phyloP scores from a whole-genome alignment of 1,140 invertebrate species.

The Achroia grisella region DNA sequence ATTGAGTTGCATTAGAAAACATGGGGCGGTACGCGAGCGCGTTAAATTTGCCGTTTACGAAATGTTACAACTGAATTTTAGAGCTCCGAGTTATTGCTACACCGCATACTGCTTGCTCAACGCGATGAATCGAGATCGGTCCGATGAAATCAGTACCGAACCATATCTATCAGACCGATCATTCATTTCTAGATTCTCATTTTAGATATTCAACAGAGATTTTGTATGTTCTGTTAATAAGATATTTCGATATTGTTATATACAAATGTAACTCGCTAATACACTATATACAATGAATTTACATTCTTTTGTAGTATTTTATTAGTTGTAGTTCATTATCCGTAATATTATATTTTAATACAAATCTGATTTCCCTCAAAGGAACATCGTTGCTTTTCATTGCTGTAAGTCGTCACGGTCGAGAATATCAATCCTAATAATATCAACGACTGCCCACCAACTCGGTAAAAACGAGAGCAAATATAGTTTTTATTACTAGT shows the following conservation, averaged over 20 bases:
- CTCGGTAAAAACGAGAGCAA: not conserved
- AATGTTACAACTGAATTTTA: conserved; percentile 67
- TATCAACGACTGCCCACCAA: not conserved
- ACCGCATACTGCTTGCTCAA: conserved; percentile 53
- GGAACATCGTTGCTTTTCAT: conserved; percentile 12
- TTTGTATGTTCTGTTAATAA: too few relatives aligned
- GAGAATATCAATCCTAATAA: conserved; percentile 16
- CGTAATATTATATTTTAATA: too few relatives aligned
- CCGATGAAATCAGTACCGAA: conserved; percentile 33
- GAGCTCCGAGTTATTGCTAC: conserved; percentile 55
- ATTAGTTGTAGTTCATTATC: too few relatives aligned
- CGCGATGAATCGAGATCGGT: conserved; percentile 47
- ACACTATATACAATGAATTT: too few relatives aligned
- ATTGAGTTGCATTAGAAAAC: conserved; percentile 61
- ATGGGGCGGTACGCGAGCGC: conserved; percentile 54
- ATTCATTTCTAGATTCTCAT: too few relatives aligned
- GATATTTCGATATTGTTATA: too few relatives aligned
- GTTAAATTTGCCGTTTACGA: conserved; percentile 68
- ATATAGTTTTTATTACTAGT: conserved; percentile 13
- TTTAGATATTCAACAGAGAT: too few relatives aligned
- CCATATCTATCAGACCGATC: too few relatives aligned
- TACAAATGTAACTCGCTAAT: too few relatives aligned
- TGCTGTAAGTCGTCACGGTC: conserved; percentile 7
- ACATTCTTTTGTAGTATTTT: too few relatives aligned
- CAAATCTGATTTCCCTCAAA: conserved; percentile 8